Base-by-base conservation (phyloP, 2,797 vertebrate genomes). In the Myotis findleyi region DNA sequence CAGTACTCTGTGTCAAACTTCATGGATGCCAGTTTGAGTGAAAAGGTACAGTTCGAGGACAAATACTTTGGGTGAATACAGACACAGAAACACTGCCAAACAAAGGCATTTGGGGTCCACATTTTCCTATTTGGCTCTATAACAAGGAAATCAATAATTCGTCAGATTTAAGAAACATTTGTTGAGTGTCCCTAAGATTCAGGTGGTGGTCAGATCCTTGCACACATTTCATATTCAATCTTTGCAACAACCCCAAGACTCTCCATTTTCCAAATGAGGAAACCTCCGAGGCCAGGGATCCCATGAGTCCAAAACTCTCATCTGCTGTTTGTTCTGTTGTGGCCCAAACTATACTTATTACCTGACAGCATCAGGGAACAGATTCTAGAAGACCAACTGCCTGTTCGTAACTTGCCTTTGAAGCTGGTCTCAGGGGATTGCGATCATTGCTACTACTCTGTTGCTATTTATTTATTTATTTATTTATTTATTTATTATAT, bases 1-100 rank as follows among this genome's bases (percentile, higher is more conserved):
- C 99, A 99, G 96, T 99, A 99, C 0, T 97, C 99, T 41, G 94
- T 99, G 44, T 99, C 99, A n/a, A 99, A 99, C 94, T 97, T 98
- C 84, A 99, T 99, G 99, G 98, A 99, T 59, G n/a, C 98, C 30
- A 96, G 97, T 44, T 97, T 99, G 36, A 98, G 98, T 79, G 95
- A 98, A 71, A 98, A 99, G 99, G 99, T 99, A 98, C 97, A 98
- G 99, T 99, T 25, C 20, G 3, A 69, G 71, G 89, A 59, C 38
- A 76, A 36, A 0, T 0, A 13, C n/a, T 64, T 68, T 21, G 11
- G 47, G 3, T 57, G 18, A 81, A 44, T 49, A 17, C 30, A 36
- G 53, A 57, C 14, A 38, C 27, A 55, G n/a, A 91, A 79, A 13
- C 44, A 11, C 64, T 64, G 13, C 30, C 83, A 76, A 30, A 62